phyloP scores from a whole-genome alignment of 2,797 vertebrate species.

The Poecilia velifera region DNA sequence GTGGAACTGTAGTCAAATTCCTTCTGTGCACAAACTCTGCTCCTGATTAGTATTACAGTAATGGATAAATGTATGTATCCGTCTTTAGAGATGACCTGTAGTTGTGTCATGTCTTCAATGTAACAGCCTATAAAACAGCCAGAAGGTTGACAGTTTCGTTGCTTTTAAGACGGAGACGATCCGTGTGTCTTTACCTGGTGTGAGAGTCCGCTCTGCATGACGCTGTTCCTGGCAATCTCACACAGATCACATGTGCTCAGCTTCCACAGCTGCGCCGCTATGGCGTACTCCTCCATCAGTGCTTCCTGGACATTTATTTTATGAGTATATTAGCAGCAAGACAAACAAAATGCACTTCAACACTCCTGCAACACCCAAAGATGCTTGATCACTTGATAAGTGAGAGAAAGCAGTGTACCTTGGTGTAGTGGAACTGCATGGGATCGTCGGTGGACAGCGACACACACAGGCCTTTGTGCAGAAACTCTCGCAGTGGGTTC shows the following conservation, averaged over 20 bases:
- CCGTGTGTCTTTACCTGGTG: constrained; percentile 84
- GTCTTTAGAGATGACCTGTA: not conserved
- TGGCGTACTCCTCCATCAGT: constrained; percentile 98
- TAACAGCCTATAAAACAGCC: not conserved
- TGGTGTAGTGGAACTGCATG: constrained; percentile 98
- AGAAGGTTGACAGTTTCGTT: not conserved
- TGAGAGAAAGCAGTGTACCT: constrained; percentile 69
- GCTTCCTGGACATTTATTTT: constrained; percentile 83
- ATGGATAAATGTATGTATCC: not conserved
- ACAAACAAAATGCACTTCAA: not conserved
- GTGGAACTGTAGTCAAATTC: not conserved
- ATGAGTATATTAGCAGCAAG: not conserved
- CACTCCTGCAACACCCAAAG: not conserved
- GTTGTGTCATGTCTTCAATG: not conserved
- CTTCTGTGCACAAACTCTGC: not conserved
- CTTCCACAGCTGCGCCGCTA: constrained; percentile 97
- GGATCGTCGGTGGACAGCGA: constrained; percentile 97
- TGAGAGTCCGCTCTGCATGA: constrained; percentile 93
- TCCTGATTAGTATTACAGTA: not conserved
- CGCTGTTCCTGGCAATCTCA: constrained; percentile 96
- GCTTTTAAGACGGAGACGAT: not conserved
- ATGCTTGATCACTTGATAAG: not conserved
- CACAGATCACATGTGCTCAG: constrained; percentile 96
- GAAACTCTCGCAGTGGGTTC: constrained; percentile 92
- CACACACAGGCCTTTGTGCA: constrained; percentile 92